Base-by-base conservation (phyloP, 2,888 invertebrate species). In the Papilio protenor region DNA sequence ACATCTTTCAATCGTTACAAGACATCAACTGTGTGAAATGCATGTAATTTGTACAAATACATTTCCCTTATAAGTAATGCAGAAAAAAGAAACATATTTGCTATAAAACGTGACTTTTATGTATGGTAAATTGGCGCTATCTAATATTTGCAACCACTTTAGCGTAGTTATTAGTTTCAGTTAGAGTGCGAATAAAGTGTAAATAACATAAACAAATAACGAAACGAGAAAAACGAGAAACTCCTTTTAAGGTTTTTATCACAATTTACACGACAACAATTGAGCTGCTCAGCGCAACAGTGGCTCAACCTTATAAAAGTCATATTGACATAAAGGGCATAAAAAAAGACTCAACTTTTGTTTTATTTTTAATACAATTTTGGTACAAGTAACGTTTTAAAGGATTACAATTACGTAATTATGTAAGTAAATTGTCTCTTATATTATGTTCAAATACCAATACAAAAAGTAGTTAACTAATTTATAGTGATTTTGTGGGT, bases 151-250 rank as follows among this genome's bases (percentile, higher is more conserved):
- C 33, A 40, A 40, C 10, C 64, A 64, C 40, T 40, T 64, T 64
- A 40, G 33, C 18, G 33, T 64, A 64, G 4, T 10, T 64, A 64
- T 64, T 40, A 64, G 33, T 18, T 40, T 33, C 64, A 64, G 64
- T 66, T 66, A 66, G 66, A 40, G 33, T 18, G 33, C 33, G 33
- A 64, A 33, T 27, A 61, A 40, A 64, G 64, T 64, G 64, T 33
- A 33, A 64, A 64, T 64, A 40, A 18, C 64, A 8, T 64, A 33
- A 64, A 33, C 40, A 33, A 64, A 64, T 64, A 64, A 40, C n/a
- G 16, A 40, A 40, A n/a, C n/a, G 10, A 66, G 18, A 40, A 33
- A 64, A 64, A 33, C 61, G 33, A 33, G 61, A 64, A 64, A 16
- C 61, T 27, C 16, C 27, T 64, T 64, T 27, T 59, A 64, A 16